A percentile compares a stretch with the other conserved stretches of the same genome.
Evolutionary conservation across 2,797 vertebrate genomes (phyloP).

Genomic region (Pangasius sanitwongsei): DNA sequence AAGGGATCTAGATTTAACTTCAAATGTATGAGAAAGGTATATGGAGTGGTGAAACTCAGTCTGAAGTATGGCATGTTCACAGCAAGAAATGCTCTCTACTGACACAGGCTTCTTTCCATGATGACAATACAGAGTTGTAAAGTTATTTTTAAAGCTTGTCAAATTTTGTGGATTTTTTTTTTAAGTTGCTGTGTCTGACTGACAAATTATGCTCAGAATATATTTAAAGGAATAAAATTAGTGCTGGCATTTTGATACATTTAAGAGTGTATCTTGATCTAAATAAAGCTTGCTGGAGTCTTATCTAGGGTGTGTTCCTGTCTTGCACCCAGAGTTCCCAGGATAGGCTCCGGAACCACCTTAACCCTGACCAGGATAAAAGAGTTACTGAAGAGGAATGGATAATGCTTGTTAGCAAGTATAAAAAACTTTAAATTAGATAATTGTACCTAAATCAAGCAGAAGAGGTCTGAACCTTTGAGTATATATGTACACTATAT

Average conservation of each 20-base stretch:
- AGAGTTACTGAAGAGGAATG: background rate
- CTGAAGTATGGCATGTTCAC: background rate
- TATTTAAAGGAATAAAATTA: background rate
- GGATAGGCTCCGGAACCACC: no score
- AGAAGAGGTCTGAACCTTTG: background rate
- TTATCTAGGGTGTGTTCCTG: background rate
- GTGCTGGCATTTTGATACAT: background rate
- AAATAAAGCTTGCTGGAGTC: background rate
- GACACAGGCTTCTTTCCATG: background rate
- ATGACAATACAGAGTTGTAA: background rate
- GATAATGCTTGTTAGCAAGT: background rate
- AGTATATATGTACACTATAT: background rate
- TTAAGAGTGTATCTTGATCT: background rate
- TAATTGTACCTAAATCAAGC: background rate
- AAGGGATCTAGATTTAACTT: background rate
- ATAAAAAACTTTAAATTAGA: background rate
- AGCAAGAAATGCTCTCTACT: background rate
- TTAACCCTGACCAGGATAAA: background rate
- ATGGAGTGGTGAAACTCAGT: background rate
- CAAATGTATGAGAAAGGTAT: background rate
- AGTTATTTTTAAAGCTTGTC: background rate
- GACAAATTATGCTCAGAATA: background rate
- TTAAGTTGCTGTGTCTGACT: background rate
- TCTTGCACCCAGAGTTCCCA: background rate
- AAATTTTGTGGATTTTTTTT: background rate